Conservation (phyloP, 2,797 vertebrate genomes). For the Allobates femoralis region DNA sequence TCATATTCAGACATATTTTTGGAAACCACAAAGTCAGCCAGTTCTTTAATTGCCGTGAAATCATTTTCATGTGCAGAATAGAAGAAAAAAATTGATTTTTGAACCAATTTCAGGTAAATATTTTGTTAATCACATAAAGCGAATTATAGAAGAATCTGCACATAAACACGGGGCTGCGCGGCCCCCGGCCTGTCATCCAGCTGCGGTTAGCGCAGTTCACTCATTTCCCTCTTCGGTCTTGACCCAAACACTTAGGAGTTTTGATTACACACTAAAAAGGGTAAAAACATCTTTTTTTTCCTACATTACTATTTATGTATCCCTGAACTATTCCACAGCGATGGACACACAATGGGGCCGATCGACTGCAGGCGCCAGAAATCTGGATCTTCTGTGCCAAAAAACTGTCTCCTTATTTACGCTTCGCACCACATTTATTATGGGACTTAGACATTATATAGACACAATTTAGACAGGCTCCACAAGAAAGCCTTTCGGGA, state of each 20-base stretch:
- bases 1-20: slow-evolving; percentile 10
- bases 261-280: too few species aligned
- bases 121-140: slow-evolving; percentile 1
- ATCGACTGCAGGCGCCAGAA: too few species aligned
- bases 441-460: too few species aligned
- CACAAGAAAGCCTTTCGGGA: too few species aligned
- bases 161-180: not conserved
- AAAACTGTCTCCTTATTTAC: too few species aligned
- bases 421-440: too few species aligned
- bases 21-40: slow-evolving; percentile 19
- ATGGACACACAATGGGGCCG: not conserved
- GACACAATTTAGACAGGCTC: too few species aligned
- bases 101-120: slow-evolving; percentile 28
- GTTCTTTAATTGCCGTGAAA: slow-evolving; percentile 24
- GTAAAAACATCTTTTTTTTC: not conserved
- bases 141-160: not conserved
- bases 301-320: not conserved
- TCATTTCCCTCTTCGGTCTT: not conserved
- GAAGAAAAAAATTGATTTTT: not conserved
- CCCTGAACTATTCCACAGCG: not conserved
- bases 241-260: not conserved
- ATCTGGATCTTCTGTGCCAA: too few species aligned
- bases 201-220: not conserved
- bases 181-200: not conserved
- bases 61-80: slow-evolving; percentile 6